Evolutionary conservation across 2,888 invertebrate species (phyloP), one percentile per base, ranked within the genome.

Genomic region (Tipula helvola): DNA sequence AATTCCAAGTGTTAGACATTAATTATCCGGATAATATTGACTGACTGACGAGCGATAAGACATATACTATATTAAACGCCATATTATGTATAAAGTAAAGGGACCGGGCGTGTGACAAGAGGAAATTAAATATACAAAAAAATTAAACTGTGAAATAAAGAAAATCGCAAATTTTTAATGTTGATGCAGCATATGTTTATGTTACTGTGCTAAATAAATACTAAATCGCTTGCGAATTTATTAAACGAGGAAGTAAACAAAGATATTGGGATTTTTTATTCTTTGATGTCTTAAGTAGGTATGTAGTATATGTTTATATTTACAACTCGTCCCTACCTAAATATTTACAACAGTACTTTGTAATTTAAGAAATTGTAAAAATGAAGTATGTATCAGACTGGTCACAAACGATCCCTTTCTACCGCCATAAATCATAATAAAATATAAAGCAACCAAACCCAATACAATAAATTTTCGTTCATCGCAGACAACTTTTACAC

Each of bases 11-110:
- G 84, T 84, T 84, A 84, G 84, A 39, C 84, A 84, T 84, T 39
- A 84, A 84, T 84, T 84, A 84, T 84, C 84, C 39, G 84, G 84
- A 84, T 84, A 39, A 84, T 84, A 84, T 84, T 39, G 84, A 84
- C 39, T 84, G 84, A 84, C 10, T 84, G 84, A 39, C 41, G 84
- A 84, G 39, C 28, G 71, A 71, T 71, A 71, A 71, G 18, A 71
- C n/a, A n/a, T n/a, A 52, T 28, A 71, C 18, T n/a, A 16, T 52
- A 52, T 16, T 16, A 28, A 1, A 2, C 28, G 28, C 28, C 7
- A 52, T 52, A 52, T 52, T 52, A 52, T 47, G 28, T 52, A 52
- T 52, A 16, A 16, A 44, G 7, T 39, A 7, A 7, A 39, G 44
- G 44, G 52, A n/a, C 52, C 7, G 52, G 16, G 16, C 16, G 16